Base-by-base conservation (phyloP, 1,140 invertebrate genomes). In the Archivesica marissinica region DNA sequence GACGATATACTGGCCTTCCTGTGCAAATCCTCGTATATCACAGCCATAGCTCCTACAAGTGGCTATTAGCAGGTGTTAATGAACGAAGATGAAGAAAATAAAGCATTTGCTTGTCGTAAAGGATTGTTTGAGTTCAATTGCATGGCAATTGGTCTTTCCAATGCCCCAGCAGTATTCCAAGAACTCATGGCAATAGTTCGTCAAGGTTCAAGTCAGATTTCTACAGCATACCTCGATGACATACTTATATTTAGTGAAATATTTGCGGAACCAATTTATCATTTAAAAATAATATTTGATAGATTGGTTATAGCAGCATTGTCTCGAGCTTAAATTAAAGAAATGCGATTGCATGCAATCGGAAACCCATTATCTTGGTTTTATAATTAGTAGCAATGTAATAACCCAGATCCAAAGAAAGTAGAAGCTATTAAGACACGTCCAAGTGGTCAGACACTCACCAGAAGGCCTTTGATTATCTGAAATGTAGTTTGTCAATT, bases 401-500 rank as follows among this genome's bases (percentile, higher is more conserved):
- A 39, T 64, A 64, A 79, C 25, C 76, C 76, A 33, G 56, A 79
- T 39, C 56, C 76, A 47, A 33, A 41, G 15, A 79, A 79, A 33
- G 38, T 79, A n/a, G 33, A 44, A n/a, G 54, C 54, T 17, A 79
- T 79, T 25, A 41, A 50, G 47, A 44, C 39, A 28, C 13, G 61
- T 25, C 76, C 54, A 2, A n/a, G n/a, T 92, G 91, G 89, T 78
- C 70, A 28, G 28, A 50, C 17, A 44, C 75, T 13, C 87, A 81
- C 78, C 59, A 90, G 59, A 52, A 35, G n/a, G 79, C 86, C 0
- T 92, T 92, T 86, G 75, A 89, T 2, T 81, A 39, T 38, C 25
- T 91, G n/a, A 91, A 89, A 81, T 50, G 86, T 11, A 80, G 82
- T 56, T 64, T 91, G 7, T 77, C 79, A 6, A 75, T 76, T 13